These are phyloP conservation scores for Lithosia quadra DNA, from an alignment of 2,888 invertebrate genomes.

Conservation along the genomic window DNA sequence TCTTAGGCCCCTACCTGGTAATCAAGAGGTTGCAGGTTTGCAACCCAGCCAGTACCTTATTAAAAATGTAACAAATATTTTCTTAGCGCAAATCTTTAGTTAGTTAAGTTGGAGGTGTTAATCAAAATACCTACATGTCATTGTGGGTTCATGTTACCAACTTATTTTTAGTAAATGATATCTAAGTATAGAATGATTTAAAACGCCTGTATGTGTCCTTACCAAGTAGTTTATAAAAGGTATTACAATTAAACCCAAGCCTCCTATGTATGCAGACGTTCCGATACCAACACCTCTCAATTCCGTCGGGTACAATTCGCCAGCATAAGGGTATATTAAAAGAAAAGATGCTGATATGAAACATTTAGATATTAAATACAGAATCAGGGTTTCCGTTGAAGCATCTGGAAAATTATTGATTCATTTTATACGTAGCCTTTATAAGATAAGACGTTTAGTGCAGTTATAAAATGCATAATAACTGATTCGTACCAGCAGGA, in stretches of 20 bases:
- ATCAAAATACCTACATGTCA: neutral
- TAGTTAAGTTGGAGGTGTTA: neutral
- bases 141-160: neutral
- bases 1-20: neutral
- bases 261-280: slow-evolving; percentile 96
- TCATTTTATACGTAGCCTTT: slow-evolving; percentile 28
- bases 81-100: neutral
- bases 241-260: slow-evolving; percentile 94
- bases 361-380: slow-evolving; percentile 94
- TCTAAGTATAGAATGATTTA: neutral
- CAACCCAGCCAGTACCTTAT: neutral
- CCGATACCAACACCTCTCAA: slow-evolving; percentile 96
- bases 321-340: slow-evolving; percentile 97
- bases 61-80: neutral
- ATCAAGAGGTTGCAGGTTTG: neutral
- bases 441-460: slow-evolving; percentile 25
- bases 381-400: slow-evolving; percentile 89
- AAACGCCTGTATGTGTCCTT: slow-evolving; percentile 61
- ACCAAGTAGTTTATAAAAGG: slow-evolving; percentile 97
- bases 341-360: slow-evolving; percentile 96
- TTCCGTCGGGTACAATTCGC: slow-evolving; percentile 96
- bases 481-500: slow-evolving; percentile 88
- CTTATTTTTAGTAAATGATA: neutral
- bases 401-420: slow-evolving; percentile 87
- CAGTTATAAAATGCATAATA: slow-evolving; percentile 1